Conservation (phyloP, 2,888 invertebrate species). For the Linnaemya tessellans region DNA sequence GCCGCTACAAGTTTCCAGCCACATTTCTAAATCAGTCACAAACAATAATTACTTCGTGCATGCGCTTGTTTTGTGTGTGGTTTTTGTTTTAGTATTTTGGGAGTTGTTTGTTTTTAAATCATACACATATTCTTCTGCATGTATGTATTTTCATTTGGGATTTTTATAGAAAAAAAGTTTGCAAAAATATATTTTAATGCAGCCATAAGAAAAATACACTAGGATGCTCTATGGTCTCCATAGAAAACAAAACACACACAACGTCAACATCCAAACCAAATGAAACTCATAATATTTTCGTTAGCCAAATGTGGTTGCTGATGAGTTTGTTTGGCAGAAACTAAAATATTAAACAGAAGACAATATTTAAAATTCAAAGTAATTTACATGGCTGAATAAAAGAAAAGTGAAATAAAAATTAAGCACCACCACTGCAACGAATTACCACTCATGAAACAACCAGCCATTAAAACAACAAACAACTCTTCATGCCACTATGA, state of each 20-base stretch:
- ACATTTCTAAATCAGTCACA: slow-evolving; percentile 14
- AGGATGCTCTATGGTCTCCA: slow-evolving; percentile 48
- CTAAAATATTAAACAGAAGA: slow-evolving; percentile 14
- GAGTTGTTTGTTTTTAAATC: slow-evolving; percentile 46
- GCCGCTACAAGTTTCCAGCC: slow-evolving; percentile 13
- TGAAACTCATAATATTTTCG: not conserved
- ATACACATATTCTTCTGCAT: slow-evolving; percentile 32
- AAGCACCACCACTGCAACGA: slow-evolving; percentile 40
- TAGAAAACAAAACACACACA: slow-evolving; percentile 15
- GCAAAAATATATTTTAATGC: not conserved
- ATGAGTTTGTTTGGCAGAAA: not conserved
- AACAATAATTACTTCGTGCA: not conserved
- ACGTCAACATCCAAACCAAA: not conserved
- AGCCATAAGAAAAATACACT: slow-evolving; percentile 25
- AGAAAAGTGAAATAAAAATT: slow-evolving; percentile 22
- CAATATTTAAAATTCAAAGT: slow-evolving; percentile 52
- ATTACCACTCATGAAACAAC: slow-evolving; percentile 42
- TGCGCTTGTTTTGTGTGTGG: slow-evolving; percentile 34
- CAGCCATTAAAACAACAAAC: slow-evolving; percentile 43
- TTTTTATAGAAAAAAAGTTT: not conserved
- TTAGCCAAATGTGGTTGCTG: slow-evolving; percentile 23
- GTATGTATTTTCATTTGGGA: slow-evolving; percentile 10
- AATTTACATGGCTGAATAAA: slow-evolving; percentile 23
- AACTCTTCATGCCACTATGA: not conserved
- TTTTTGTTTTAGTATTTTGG: slow-evolving; percentile 39